Evolutionary conservation across 2,888 invertebrate genomes (phyloP), one percentile per base, ranked within the genome.

Genomic region (Synergus itoensis): DNA sequence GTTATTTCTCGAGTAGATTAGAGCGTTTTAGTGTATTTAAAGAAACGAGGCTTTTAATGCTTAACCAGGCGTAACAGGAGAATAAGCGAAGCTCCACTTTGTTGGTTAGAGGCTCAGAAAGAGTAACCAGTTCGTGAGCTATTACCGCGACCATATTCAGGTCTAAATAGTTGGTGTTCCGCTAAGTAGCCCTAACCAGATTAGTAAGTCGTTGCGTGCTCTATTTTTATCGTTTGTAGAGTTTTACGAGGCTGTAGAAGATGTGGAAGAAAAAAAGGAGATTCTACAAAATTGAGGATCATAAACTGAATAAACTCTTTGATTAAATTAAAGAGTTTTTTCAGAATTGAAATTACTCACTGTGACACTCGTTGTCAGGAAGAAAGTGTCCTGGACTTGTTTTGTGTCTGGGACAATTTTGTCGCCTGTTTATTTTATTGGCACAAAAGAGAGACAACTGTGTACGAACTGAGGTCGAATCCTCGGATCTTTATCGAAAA

Each of bases 141-240:
- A 73, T 73, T 73, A 73, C 84, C 80, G 82, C 82, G 79, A 82
- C 82, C 84, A 84, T 83, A 89, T 91, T 87, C 90, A 90, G 91
- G 91, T 92, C 91, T 92, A 91, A 92, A 92, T 90, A 91, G 91
- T 91, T 87, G 89, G 90, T 87, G 90, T 89, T 89, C 87, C 91
- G 92, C 92, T 92, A 92, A 92, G 91, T 92, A 91, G 90, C 89
- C 88, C 92, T 92, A 92, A 92, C 90, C 89, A 92, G 92, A 92
- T 92, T 92, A 92, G 92, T 92, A 87, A 90, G 91, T 89, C 88
- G 90, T 90, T 92, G 90, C 90, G 89, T 90, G 91, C 90, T 92
- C 92, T 92, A 92, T 92, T 92, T 92, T 92, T 91, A 90, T 91
- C 90, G 87, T 85, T 9, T n/a, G 73, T 73, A 53, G n/a, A 18